Evolutionary conservation across 2,797 vertebrate genomes (phyloP).

Genomic region (Microctenopoma stevenorrisi): DNA sequence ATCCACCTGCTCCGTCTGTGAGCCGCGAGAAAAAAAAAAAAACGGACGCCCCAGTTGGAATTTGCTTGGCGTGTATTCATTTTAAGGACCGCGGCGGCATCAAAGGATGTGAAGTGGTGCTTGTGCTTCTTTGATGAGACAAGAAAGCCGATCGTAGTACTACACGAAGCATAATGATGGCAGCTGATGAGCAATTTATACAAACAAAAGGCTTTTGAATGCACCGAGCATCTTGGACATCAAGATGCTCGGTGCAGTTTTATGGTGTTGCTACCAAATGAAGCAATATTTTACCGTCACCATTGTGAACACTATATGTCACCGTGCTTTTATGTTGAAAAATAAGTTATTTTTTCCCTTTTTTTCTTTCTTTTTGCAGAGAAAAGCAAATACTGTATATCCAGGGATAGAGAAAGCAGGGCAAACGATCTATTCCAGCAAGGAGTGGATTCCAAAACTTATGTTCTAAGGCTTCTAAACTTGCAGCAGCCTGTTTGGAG

Average conservation of each 20-base stretch:
- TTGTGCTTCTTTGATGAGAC: slow-evolving; percentile 41
- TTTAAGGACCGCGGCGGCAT: slow-evolving; percentile 41
- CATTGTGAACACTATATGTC: background rate
- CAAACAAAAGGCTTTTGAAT: slow-evolving; percentile 36
- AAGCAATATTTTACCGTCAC: background rate
- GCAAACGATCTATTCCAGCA: slow-evolving; percentile 39
- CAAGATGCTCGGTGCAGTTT: background rate
- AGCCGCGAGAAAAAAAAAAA: slow-evolving; percentile 30
- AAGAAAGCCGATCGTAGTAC: slow-evolving; percentile 48
- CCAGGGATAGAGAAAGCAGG: slow-evolving; percentile 21
- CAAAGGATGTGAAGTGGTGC: slow-evolving; percentile 50
- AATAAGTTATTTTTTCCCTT: too few species aligned
- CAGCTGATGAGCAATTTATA: slow-evolving; percentile 46
- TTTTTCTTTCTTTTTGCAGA: too few species aligned
- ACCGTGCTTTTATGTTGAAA: too few species aligned
- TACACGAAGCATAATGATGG: slow-evolving; percentile 33
- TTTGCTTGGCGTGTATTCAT: slow-evolving; percentile 40
- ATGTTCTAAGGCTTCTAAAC: slow-evolving; percentile 40
- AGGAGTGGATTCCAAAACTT: slow-evolving; percentile 38
- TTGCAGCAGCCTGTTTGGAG: slow-evolving; percentile 48
- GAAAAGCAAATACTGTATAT: slow-evolving; percentile 1
- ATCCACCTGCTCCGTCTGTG: slow-evolving; percentile 66
- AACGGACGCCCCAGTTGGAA: slow-evolving; percentile 56
- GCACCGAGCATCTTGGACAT: background rate
- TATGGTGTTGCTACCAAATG: background rate